Percentiles rank a stretch among this genome's conserved stretches.
Conservation (phyloP, 2,113 vertebrate genomes). For the Eidolon helvum region DNA sequence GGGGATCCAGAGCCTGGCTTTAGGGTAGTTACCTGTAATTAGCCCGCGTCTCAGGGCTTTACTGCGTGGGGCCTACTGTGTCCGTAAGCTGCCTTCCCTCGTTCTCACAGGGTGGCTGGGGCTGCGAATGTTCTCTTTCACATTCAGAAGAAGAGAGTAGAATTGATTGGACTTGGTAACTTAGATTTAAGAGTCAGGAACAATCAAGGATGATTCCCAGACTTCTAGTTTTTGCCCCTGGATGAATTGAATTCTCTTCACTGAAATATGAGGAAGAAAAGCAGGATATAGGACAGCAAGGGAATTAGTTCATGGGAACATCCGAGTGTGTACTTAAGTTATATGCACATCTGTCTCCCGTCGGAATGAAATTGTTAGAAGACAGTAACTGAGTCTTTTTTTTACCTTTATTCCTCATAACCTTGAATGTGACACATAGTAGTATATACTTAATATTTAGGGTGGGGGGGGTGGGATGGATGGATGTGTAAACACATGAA, state of each 20-base stretch:
- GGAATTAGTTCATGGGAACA: background rate
- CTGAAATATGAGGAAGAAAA: background rate
- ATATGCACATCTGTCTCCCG: background rate
- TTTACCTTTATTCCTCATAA: background rate
- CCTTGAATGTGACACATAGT: background rate
- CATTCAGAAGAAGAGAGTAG: background rate
- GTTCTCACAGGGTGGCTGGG: background rate
- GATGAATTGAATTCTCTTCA: background rate
- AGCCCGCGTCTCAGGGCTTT: background rate
- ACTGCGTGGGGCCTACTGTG: background rate
- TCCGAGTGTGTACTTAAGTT: background rate
- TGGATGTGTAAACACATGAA: background rate
- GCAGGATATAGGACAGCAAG: background rate
- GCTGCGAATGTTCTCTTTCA: background rate
- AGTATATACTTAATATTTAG: background rate
- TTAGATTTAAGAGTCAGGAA: slow-evolving; percentile 17
- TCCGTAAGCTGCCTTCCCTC: background rate
- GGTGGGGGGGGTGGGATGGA: background rate
- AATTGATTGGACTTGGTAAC: background rate
- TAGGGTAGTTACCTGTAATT: background rate
- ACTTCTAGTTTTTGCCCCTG: background rate
- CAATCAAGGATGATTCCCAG: background rate
- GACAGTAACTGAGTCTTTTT: background rate
- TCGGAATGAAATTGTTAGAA: background rate
- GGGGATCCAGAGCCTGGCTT: background rate